These are phyloP conservation scores for Discoglossus pictus DNA, from an alignment of 2,797 vertebrate species.

Conservation along the genomic window DNA sequence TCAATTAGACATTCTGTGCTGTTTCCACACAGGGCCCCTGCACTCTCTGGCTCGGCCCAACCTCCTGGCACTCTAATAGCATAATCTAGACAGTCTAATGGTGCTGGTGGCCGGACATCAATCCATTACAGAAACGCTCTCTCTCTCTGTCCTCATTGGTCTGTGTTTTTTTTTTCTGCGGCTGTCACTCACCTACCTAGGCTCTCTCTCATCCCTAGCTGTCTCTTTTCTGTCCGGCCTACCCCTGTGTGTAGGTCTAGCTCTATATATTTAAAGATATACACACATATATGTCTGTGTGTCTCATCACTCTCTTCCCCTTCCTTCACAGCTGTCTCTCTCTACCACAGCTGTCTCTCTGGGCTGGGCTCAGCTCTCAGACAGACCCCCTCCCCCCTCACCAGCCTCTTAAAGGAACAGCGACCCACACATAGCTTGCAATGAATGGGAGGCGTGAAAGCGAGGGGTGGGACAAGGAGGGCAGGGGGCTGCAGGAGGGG, in stretches of 20 bases:
- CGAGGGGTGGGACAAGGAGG: too few relatives aligned
- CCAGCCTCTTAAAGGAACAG: constrained; percentile 46
- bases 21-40: background rate
- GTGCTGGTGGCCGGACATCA: constrained; percentile 19
- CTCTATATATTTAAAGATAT: too few relatives aligned
- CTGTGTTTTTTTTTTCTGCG: constrained; percentile 3
- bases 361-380: constrained; percentile 31
- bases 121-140: background rate
- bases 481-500: too few relatives aligned
- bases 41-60: background rate
- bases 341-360: constrained; percentile 41
- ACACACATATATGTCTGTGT: too few relatives aligned
- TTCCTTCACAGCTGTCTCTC: background rate
- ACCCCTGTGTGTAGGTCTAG: too few relatives aligned
- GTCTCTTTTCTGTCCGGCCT: constrained; percentile 14
- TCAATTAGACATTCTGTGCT: constrained; percentile 29
- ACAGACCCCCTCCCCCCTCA: constrained; percentile 35
- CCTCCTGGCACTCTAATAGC: constrained; percentile 9
- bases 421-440: constrained; percentile 6
- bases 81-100: background rate
- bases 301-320: too few relatives aligned
- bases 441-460: constrained; percentile 40
- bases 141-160: background rate
- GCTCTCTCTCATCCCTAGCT: background rate
- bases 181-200: background rate